Evolutionary conservation across 1,140 invertebrate species (phyloP), one percentile per base, ranked within the genome.

Genomic region (Drosophila ercepeae): DNA sequence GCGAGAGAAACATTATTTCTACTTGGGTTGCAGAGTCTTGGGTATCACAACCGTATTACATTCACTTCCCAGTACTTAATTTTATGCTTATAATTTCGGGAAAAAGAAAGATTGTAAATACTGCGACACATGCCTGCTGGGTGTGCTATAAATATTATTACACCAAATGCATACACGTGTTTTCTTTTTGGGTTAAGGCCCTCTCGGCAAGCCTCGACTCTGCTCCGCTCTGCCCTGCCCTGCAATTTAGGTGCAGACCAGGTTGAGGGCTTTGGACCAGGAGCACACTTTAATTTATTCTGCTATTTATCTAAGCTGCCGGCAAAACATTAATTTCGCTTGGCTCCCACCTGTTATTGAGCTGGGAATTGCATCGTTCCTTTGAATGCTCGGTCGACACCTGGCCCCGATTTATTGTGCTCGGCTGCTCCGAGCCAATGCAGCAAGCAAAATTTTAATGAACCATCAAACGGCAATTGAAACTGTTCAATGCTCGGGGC

Each of bases 391-490:
- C 16, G 51, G 13, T 21, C n/a, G 25, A 32, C 63, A 67, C 46
- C 63, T 67, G 78, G 18, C 45, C 25, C 41, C 63, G 29, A 84
- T 78, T 75, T 75, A 84, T 78, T 82, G 53, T 72, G 74, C 59
- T 57, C 54, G 55, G 70, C 44, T 81, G 72, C 46, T 64, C 29
- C 29, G 54, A 52, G 39, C 36, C 54, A 68, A 45, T 51, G 77
- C 54, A 75, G 72, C 72, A 51, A 55, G 45, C 70, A 55, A 41
- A 19, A 86, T 86, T 79, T 79, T 69, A 84, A 86, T 79, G 79
- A 84, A 73, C 79, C 81, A 84, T 81, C 79, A 76, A 84, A 73
- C 29, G 75, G 79, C 75, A 68, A 78, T 83, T 78, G 79, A 45
- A 65, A 55, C 34, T 29, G 39, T 50, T 52, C 53, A 71, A 68